Evolutionary conservation across 2,797 vertebrate species (phyloP).

Genomic region (Limnodromus scolopaceus): DNA sequence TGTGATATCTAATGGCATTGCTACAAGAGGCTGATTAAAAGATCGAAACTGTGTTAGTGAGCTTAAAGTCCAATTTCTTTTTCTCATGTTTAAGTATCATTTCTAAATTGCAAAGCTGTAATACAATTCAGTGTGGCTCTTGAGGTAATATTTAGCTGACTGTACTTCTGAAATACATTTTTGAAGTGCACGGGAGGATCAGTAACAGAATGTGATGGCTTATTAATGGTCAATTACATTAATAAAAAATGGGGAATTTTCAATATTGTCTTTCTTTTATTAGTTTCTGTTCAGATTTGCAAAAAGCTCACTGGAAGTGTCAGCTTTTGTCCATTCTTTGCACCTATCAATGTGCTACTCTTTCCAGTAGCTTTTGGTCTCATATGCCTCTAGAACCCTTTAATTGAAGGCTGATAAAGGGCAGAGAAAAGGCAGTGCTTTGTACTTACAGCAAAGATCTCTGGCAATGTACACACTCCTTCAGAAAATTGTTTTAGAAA

Average conservation of each 20-base stretch:
- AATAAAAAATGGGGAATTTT: not conserved
- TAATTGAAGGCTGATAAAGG: not conserved
- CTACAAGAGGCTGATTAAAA: not conserved
- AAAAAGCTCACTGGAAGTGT: not conserved
- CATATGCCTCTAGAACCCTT: not conserved
- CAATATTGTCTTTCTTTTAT: not conserved
- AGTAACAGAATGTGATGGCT: not conserved
- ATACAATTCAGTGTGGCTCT: not conserved
- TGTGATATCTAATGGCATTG: not conserved
- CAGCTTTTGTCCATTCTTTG: not conserved
- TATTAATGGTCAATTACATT: not conserved
- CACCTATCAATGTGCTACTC: not conserved
- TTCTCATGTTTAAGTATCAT: not conserved
- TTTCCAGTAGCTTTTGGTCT: not conserved
- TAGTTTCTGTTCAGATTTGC: not conserved
- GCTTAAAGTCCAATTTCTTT: not conserved
- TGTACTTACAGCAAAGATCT: not conserved
- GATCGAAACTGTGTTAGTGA: not conserved
- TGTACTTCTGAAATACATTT: not conserved
- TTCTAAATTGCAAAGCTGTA: not conserved
- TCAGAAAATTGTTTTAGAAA: not conserved
- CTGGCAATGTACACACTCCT: rapidly evolving
- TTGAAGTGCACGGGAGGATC: not conserved
- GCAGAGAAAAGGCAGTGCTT: not conserved
- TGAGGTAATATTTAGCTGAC: not conserved